Conservation (phyloP, 2,797 vertebrate genomes). For the Anguilla obscura region DNA sequence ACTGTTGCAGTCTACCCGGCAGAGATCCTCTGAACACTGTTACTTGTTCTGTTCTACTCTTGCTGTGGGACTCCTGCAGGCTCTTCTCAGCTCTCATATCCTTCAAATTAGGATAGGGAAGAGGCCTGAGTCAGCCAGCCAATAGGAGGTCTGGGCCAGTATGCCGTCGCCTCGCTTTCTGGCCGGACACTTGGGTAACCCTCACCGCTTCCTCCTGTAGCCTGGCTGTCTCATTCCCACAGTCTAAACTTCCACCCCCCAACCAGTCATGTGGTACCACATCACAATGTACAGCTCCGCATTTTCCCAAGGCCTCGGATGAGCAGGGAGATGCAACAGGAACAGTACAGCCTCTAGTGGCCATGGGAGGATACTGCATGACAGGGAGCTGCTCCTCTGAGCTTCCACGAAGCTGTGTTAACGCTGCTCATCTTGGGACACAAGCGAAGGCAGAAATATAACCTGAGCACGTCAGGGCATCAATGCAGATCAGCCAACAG, state of each 20-base stretch:
- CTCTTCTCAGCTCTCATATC: background rate
- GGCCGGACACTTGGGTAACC: background rate
- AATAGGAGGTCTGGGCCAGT: background rate
- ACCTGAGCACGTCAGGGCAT: background rate
- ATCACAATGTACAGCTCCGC: background rate
- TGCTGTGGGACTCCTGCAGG: background rate
- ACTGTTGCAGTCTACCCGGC: background rate
- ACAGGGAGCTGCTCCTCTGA: background rate
- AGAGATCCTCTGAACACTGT: background rate
- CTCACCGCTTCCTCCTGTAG: background rate
- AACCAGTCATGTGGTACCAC: background rate
- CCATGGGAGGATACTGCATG: slow-evolving; percentile 47
- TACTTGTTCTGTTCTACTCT: background rate
- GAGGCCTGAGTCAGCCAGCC: background rate
- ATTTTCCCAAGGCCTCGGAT: background rate
- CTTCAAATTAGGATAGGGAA: background rate
- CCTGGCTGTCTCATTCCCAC: background rate
- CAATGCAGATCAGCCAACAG: background rate
- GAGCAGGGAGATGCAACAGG: slow-evolving; percentile 38
- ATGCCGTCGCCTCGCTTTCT: background rate
- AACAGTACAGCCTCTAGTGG: slow-evolving; percentile 71
- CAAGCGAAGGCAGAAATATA: background rate
- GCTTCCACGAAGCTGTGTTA: background rate
- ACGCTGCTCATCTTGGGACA: background rate
- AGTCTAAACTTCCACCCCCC: background rate